phyloP scores from a whole-genome alignment of 2,888 invertebrate species.

The Campoplex nolae region DNA sequence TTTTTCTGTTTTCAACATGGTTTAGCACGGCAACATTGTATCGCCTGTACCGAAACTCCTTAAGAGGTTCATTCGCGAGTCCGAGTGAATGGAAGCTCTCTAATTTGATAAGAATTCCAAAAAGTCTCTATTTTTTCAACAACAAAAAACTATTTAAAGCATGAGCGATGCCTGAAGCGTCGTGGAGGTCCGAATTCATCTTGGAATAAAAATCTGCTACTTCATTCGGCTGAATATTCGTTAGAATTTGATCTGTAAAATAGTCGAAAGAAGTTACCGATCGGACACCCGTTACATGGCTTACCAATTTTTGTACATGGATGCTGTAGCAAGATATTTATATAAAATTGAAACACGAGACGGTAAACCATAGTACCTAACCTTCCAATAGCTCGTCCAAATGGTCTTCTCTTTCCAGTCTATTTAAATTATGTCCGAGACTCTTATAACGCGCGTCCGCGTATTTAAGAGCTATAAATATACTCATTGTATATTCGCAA shows the following conservation, averaged over 20 bases:
- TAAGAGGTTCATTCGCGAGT: background rate
- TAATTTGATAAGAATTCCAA: background rate
- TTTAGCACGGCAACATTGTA: too few species aligned
- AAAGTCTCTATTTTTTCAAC: too few species aligned
- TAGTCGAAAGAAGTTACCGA: background rate
- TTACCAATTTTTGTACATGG: background rate
- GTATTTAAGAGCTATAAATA: slow-evolving; percentile 23
- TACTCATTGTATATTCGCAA: background rate
- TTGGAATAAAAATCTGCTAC: background rate
- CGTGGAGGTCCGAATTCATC: background rate
- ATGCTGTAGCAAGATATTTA: background rate
- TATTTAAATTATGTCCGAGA: slow-evolving; percentile 16
- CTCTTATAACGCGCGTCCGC: background rate
- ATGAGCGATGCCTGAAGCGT: too few species aligned
- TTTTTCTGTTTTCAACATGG: too few species aligned
- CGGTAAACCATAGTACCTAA: slow-evolving; percentile 1
- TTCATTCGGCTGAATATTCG: background rate
- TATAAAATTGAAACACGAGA: slow-evolving; percentile 8
- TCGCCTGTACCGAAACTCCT: too few species aligned
- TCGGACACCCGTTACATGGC: background rate
- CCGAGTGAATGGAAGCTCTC: background rate
- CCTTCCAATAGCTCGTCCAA: slow-evolving; percentile 4
- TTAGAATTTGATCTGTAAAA: background rate
- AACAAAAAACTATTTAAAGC: background rate
- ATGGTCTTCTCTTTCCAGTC: slow-evolving; percentile 17